phyloP scores from a whole-genome alignment of 1,140 invertebrate species.

The Mizuhopecten yessoensis region DNA sequence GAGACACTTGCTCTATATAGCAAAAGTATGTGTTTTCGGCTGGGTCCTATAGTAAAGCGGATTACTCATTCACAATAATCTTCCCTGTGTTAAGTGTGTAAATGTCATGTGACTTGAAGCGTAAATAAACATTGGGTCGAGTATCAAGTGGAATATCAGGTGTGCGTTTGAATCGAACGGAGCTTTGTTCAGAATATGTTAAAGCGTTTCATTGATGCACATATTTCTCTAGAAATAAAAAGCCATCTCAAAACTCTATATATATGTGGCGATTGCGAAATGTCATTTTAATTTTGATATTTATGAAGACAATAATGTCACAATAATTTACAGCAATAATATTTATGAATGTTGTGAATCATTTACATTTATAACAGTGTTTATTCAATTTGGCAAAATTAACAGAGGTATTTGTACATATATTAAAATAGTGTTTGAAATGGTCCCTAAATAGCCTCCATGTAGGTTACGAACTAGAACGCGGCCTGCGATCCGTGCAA shows the following conservation, averaged over 20 bases:
- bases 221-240: background rate
- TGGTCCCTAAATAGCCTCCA: background rate
- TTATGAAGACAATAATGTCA: background rate
- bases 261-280: background rate
- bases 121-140: constrained; percentile 15
- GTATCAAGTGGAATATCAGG: background rate
- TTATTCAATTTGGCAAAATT: too few relatives aligned
- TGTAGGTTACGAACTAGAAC: background rate
- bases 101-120: constrained; percentile 26
- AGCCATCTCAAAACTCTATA: background rate
- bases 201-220: background rate
- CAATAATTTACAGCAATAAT: too few relatives aligned
- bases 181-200: too few relatives aligned
- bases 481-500: background rate
- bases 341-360: too few relatives aligned
- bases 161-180: background rate
- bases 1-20: background rate
- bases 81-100: background rate
- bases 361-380: too few relatives aligned
- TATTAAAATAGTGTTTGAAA: background rate
- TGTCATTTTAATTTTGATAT: background rate
- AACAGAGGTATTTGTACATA: background rate
- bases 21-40: background rate
- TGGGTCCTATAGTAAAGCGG: background rate
- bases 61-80: background rate